Base-by-base conservation (phyloP, 2,113 vertebrate species). In the Takifugu bimaculatus region DNA sequence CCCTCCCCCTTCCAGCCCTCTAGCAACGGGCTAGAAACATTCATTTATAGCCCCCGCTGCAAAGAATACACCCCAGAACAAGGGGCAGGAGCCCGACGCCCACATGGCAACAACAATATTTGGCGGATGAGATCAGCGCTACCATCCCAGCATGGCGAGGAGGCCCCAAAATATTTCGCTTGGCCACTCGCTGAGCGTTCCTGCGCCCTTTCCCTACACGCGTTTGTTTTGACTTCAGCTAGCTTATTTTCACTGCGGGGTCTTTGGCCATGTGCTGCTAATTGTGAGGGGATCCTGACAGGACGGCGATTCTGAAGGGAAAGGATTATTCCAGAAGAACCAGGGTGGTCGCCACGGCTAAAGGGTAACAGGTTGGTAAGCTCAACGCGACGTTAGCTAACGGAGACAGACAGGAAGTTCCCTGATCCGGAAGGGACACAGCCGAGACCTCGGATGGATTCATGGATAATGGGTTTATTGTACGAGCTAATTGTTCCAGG, bases 91-190 rank as follows among this genome's bases (percentile, higher is more conserved):
- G 65, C 66, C 76, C 54, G 60, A 28, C 72, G 80, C 74, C 77
- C 64, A 60, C 71, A 82, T 65, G 74, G 84, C 68, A 89, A 82
- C 85, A 86, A 88, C 82, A 90, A 89, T 88, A 89, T 88, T 90
- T 83, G 84, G 79, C 81, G 67, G 74, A 87, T 89, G 87, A 90
- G 80, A 72, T 90, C 84, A 89, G 74, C 48, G 75, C 76, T 81
- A 69, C 80, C 77, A 83, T 87, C 77, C 77, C 81, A 57, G 81
- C 69, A 72, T 65, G 81, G 85, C 80, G 80, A 83, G 81, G 79
- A 60, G 42, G 65, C 60, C 43, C 26, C 26, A 74, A 87, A 82
- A 85, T 87, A 83, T 88, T 91, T 85, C 57, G 2, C 76, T 91
- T 88, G 88, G 88, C 86, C 39, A 32, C 65, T 60, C 13, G 47